A percentile compares a stretch with the other conserved stretches of the same genome.
Evolutionary conservation across 2,888 invertebrate genomes (phyloP).

Genomic region (Cephus rjabovi): DNA sequence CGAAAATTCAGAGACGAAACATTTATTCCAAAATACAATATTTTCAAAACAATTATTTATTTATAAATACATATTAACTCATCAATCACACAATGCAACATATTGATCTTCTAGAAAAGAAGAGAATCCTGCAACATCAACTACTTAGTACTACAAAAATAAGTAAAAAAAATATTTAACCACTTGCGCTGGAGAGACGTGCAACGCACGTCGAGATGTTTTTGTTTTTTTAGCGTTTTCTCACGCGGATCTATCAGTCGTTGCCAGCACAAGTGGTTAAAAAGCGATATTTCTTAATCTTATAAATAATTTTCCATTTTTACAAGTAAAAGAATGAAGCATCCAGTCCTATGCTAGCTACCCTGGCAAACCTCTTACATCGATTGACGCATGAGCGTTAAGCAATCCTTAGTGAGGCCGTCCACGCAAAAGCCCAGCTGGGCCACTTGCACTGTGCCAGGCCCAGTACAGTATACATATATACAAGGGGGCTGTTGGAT

Average conservation of each 20-base stretch:
- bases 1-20: background rate
- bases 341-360: background rate
- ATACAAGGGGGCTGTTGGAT: slow-evolving; percentile 8
- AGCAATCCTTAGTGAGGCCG: slow-evolving; percentile 1
- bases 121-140: background rate
- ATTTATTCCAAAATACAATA: background rate
- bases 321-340: background rate
- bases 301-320: background rate
- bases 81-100: background rate
- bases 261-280: background rate
- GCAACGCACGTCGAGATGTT: too few species aligned
- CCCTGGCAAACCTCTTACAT: slow-evolving; percentile 17
- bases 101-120: background rate
- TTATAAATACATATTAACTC: background rate
- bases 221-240: too few species aligned
- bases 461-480: background rate
- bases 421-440: background rate
- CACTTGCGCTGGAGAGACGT: too few species aligned
- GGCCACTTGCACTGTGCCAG: slow-evolving; percentile 10
- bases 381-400: slow-evolving; percentile 36
- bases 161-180: background rate
- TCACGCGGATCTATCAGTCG: too few species aligned
- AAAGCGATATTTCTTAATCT: background rate
- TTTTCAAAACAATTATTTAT: background rate
- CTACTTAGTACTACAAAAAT: background rate